Percentiles rank a stretch among this genome's conserved stretches.
phyloP scores from a whole-genome alignment of 2,113 vertebrate genomes.

The Stegostoma tigrinum region DNA sequence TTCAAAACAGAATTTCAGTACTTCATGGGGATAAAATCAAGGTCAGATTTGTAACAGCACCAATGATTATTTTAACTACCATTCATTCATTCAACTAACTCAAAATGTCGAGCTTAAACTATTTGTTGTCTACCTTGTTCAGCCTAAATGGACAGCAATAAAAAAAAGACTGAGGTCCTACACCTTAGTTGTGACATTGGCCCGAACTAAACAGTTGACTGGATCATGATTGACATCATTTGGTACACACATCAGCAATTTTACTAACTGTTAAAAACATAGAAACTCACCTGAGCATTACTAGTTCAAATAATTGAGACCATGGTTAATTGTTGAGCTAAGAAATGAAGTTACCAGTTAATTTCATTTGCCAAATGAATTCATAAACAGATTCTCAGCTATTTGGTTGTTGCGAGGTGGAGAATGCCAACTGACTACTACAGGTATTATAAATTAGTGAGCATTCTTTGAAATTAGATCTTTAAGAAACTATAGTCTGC shows the following conservation, averaged over 20 bases:
- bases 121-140: not conserved
- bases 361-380: not conserved
- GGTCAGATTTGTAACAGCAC: not conserved
- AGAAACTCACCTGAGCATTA: too few species aligned
- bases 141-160: not conserved
- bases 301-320: slow-evolving; percentile 6
- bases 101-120: not conserved
- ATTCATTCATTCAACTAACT: not conserved
- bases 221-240: not conserved
- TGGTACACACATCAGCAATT: not conserved
- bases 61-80: too few species aligned
- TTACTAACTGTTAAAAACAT: not conserved
- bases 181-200: not conserved
- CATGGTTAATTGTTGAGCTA: not conserved
- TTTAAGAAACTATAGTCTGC: not conserved
- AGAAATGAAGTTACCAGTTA: not conserved
- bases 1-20: not conserved
- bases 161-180: not conserved
- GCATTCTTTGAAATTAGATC: not conserved
- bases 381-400: not conserved
- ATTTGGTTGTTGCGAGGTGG: not conserved
- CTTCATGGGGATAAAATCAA: not conserved
- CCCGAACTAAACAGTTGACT: not conserved
- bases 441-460: not conserved
- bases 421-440: not conserved